A percentile compares a stretch with the other conserved stretches of the same genome.
Conservation (phyloP, 37 sponge, comb jelly and placozoan species). For the Theonella swinhoei region DNA sequence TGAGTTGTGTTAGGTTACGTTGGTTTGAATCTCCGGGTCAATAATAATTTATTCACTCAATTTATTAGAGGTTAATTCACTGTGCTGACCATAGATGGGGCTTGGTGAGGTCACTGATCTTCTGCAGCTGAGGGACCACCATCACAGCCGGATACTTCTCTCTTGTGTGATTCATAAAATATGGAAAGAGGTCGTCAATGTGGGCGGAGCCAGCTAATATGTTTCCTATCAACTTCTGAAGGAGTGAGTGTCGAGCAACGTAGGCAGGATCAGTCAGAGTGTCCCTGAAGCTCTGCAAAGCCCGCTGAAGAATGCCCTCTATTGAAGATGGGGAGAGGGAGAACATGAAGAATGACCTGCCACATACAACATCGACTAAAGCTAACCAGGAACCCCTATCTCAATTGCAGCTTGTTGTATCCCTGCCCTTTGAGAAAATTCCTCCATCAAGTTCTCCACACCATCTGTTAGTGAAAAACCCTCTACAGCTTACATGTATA, state of each 20-base stretch:
- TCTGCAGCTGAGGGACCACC: conserved; percentile 4
- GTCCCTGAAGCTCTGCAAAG: neutral
- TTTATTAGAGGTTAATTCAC: too few relatives aligned
- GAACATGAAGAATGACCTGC: neutral
- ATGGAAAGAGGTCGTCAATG: conserved; percentile 51
- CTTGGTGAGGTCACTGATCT: conserved; percentile 41
- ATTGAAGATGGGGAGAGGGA: neutral
- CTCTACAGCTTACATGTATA: too few relatives aligned
- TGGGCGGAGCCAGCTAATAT: neutral
- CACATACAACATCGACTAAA: too few relatives aligned
- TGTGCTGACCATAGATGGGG: conserved; percentile 49
- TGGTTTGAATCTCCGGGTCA: too few relatives aligned
- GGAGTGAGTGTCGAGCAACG: neutral
- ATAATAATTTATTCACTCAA: too few relatives aligned
- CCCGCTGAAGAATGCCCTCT: neutral
- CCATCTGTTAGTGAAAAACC: neutral
- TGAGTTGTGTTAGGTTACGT: too few relatives aligned
- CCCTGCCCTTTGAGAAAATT: neutral
- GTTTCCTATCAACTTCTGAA: neutral
- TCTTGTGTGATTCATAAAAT: conserved; percentile 27
- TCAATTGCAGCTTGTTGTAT: neutral
- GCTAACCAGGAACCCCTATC: neutral
- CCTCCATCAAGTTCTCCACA: neutral
- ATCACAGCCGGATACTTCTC: conserved; percentile 6
- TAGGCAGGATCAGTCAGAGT: neutral